Evolutionary conservation across 2,888 invertebrate genomes (phyloP).

Genomic region (Trachelus troglodyta): DNA sequence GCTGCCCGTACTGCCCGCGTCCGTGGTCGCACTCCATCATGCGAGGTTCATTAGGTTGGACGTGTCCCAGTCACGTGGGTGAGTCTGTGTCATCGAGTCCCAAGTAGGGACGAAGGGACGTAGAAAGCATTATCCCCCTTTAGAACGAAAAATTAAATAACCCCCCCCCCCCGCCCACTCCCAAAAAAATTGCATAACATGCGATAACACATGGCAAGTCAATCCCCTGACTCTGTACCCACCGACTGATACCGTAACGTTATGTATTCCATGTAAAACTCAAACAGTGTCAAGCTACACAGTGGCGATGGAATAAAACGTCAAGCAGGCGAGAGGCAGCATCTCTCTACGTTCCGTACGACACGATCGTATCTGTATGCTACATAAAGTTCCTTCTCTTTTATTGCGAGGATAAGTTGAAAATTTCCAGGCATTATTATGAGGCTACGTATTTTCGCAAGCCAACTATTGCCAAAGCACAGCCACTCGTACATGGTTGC

Average conservation of each 20-base stretch:
- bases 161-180: too few relatives aligned
- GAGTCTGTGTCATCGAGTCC: slow-evolving; percentile 42
- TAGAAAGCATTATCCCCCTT: neutral
- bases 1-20: neutral
- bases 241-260: neutral
- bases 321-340: neutral
- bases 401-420: neutral
- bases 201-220: neutral
- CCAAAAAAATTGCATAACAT: neutral
- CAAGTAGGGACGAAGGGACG: slow-evolving; percentile 16
- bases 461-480: neutral
- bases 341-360: neutral
- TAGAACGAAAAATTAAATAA: neutral
- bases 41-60: slow-evolving; percentile 51
- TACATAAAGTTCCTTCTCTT: neutral
- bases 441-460: neutral
- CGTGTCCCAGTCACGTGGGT: slow-evolving; percentile 43
- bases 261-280: neutral
- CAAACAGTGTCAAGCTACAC: neutral
- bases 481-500: neutral
- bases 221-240: neutral
- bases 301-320: neutral
- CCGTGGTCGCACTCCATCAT: slow-evolving; percentile 47
- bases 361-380: neutral
- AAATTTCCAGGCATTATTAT: neutral